A percentile compares a stretch with the other conserved stretches of the same genome.
Conservation (phyloP, 2,888 invertebrate genomes). For the Cephalotes varians region DNA sequence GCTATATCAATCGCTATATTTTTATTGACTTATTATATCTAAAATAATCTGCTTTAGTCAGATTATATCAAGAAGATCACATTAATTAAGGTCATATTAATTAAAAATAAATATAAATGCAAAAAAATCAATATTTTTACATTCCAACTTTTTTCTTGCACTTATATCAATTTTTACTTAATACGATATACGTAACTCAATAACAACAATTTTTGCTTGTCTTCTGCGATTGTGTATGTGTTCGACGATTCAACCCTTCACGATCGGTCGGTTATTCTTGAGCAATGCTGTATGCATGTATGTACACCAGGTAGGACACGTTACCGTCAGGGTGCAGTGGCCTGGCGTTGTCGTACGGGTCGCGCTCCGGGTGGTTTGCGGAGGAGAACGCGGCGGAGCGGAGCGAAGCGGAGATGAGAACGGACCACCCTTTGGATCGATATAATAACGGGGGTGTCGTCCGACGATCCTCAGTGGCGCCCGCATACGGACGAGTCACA, state of each 20-base stretch:
- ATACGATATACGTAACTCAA: not conserved
- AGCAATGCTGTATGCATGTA: conserved; percentile 31
- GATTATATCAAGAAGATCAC: not conserved
- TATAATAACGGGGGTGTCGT: conserved; percentile 82
- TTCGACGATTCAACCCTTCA: not conserved
- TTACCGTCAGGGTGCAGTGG: conserved; percentile 83
- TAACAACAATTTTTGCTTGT: not conserved
- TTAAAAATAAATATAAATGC: not conserved
- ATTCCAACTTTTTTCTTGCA: not conserved
- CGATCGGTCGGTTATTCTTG: not conserved
- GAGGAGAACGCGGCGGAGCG: conserved; percentile 53
- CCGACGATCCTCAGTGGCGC: conserved; percentile 76
- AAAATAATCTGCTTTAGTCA: not conserved
- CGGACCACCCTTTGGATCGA: conserved; percentile 79
- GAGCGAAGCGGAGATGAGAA: conserved; percentile 52
- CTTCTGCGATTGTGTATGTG: not conserved
- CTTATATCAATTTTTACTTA: not conserved
- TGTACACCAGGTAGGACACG: conserved; percentile 73
- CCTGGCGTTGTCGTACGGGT: conserved; percentile 78
- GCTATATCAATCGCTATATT: not conserved
- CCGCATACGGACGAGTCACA: conserved; percentile 78
- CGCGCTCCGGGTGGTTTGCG: conserved; percentile 62
- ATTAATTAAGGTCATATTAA: not conserved
- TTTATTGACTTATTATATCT: not conserved
- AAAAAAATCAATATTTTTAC: not conserved